Evolutionary conservation across 2,888 invertebrate genomes (phyloP).

Genomic region (Ceraclea dissimilis): DNA sequence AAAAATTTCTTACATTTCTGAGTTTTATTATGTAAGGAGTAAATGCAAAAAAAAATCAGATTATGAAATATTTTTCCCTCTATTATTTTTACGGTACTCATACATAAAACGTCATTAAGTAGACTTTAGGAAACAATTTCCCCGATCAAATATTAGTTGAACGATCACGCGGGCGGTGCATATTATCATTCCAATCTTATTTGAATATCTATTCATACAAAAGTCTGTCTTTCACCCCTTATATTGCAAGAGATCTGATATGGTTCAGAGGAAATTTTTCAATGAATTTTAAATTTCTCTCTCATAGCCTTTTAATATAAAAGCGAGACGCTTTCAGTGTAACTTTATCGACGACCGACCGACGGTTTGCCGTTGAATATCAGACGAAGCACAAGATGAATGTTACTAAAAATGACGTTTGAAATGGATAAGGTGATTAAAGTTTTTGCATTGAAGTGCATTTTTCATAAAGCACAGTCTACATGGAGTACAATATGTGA

Average conservation of each 20-base stretch:
- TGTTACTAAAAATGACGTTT: slow-evolving; percentile 1
- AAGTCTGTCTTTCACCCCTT: neutral
- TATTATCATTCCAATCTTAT: neutral
- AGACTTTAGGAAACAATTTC: neutral
- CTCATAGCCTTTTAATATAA: neutral
- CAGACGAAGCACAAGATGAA: neutral
- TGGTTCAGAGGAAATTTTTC: slow-evolving; percentile 46
- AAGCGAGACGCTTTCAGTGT: neutral
- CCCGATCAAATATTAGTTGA: neutral
- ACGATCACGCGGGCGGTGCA: neutral
- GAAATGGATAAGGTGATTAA: slow-evolving; percentile 1
- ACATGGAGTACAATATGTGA: too few species aligned
- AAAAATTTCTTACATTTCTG: too few species aligned
- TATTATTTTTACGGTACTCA: too few species aligned
- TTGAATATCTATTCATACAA: neutral
- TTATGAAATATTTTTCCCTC: too few species aligned
- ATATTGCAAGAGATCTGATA: slow-evolving; percentile 40
- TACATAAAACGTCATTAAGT: neutral
- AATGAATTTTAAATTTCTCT: slow-evolving; percentile 49
- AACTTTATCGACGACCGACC: neutral
- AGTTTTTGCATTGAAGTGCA: neutral
- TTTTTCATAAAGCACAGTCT: too few species aligned
- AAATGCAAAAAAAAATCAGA: too few species aligned
- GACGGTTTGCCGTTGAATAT: neutral
- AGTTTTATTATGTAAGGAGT: too few species aligned